A percentile compares a stretch with the other conserved stretches of the same genome.
phyloP scores from a whole-genome alignment of 2,113 vertebrate genomes.

The Rhagologus leucostigma region DNA sequence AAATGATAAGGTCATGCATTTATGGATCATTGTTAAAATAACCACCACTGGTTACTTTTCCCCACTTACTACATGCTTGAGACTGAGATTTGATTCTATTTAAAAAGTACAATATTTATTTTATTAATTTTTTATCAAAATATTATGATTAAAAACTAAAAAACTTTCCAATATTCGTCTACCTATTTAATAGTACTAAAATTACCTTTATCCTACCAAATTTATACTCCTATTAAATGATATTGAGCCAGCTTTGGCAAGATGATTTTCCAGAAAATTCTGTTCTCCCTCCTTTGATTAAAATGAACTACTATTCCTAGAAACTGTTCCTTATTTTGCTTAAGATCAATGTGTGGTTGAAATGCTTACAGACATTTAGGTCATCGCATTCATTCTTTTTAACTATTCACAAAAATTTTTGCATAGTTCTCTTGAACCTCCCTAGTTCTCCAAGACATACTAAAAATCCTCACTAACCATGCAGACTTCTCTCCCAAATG shows the following conservation, averaged over 20 bases:
- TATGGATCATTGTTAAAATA: not conserved
- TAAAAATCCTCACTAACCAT: not conserved
- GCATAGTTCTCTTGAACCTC: not conserved
- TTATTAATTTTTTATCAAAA: not conserved
- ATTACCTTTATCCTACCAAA: not conserved
- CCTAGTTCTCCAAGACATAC: not conserved
- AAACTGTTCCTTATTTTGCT: not conserved
- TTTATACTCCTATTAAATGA: not conserved
- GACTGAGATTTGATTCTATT: not conserved
- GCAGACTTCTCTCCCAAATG: constrained; percentile 48
- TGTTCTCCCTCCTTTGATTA: not conserved
- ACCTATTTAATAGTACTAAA: not conserved
- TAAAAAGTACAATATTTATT: not conserved
- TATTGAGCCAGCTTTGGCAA: constrained; percentile 11
- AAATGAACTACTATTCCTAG: not conserved
- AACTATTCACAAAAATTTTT: not conserved
- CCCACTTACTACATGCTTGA: not conserved
- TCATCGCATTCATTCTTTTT: not conserved
- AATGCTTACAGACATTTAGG: not conserved
- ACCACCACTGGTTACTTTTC: not conserved
- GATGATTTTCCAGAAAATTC: constrained; percentile 5
- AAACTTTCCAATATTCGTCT: not conserved
- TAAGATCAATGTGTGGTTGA: not conserved
- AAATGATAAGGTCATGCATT: not conserved
- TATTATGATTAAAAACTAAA: not conserved